These are phyloP conservation scores for Limonius californicus DNA, from an alignment of 1,140 invertebrate genomes.

Conservation along the genomic window DNA sequence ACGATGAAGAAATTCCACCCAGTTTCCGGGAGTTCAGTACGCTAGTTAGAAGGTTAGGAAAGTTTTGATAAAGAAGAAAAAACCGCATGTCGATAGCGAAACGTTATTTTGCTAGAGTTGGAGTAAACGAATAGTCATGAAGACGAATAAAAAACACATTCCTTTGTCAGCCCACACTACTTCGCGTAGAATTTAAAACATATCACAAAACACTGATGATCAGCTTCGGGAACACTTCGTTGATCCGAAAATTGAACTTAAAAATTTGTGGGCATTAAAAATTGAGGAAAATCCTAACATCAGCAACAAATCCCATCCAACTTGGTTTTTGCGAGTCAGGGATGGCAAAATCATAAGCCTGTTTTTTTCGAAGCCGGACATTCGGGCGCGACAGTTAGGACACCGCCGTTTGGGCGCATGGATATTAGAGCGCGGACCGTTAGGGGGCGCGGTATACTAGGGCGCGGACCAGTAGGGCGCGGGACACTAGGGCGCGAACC, in stretches of 20 bases:
- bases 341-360: background rate
- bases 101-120: background rate
- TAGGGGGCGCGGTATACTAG: no score
- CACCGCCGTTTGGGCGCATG: no score
- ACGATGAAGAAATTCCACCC: background rate
- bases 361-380: no score
- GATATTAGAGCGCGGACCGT: no score
- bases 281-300: background rate
- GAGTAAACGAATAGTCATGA: background rate
- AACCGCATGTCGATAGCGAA: background rate
- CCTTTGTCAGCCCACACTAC: background rate
- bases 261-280: background rate
- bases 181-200: background rate
- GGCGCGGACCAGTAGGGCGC: no score
- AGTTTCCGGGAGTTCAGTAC: background rate
- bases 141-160: background rate
- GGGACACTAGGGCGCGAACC: no score
- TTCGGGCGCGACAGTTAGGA: no score
- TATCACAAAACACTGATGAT: background rate
- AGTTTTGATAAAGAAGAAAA: background rate
- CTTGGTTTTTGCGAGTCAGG: background rate
- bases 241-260: background rate
- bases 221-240: background rate
- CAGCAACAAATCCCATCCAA: background rate
- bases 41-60: background rate